A percentile compares a stretch with the other conserved stretches of the same genome.
Evolutionary conservation across 2,113 vertebrate species (phyloP).

Genomic region (Podilymbus podiceps): DNA sequence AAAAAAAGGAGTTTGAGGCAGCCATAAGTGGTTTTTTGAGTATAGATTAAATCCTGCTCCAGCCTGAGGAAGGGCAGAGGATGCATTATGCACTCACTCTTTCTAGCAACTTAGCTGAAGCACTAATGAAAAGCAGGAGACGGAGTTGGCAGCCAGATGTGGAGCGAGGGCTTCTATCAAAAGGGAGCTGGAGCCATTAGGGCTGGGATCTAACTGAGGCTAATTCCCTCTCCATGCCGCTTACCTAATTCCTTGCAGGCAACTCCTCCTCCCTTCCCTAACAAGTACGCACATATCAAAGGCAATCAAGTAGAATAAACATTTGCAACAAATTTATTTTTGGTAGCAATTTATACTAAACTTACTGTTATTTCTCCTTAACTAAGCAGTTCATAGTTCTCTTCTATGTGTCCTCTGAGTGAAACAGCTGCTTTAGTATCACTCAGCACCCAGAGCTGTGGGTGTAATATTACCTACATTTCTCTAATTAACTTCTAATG

Average conservation of each 20-base stretch:
- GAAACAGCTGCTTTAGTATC: constrained; percentile 44
- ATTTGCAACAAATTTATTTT: constrained; percentile 50
- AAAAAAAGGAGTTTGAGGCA: background rate
- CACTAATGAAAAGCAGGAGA: constrained; percentile 32
- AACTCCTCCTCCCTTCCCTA: background rate
- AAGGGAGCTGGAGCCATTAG: background rate
- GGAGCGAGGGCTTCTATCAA: background rate
- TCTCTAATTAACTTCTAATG: constrained; percentile 56
- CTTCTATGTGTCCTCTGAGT: background rate
- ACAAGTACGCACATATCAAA: background rate
- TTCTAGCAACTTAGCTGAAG: constrained; percentile 6
- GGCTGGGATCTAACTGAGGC: background rate
- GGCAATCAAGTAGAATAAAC: constrained; percentile 55
- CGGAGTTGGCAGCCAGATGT: background rate
- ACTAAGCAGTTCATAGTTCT: constrained; percentile 14
- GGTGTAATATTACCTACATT: constrained; percentile 7
- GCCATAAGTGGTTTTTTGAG: background rate
- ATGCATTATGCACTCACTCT: background rate
- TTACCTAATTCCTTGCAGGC: constrained; percentile 27
- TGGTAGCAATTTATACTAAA: constrained; percentile 45
- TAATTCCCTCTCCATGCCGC: background rate
- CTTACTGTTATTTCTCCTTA: constrained; percentile 23
- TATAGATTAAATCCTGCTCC: background rate
- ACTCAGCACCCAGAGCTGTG: background rate
- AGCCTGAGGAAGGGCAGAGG: background rate